Base-by-base conservation (phyloP, 2,888 invertebrate species). In the Eilema griseolum region DNA sequence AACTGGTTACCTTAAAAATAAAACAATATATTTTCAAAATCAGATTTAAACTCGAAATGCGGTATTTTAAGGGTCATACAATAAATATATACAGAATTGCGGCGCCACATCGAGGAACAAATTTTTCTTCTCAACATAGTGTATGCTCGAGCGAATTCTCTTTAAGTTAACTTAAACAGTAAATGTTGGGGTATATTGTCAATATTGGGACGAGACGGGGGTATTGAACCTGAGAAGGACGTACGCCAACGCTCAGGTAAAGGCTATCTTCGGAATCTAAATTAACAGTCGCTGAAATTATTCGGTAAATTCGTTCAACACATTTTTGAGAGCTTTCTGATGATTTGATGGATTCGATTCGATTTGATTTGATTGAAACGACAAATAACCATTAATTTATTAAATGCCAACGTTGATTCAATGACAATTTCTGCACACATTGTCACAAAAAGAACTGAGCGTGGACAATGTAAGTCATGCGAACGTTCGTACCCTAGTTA, bases 221-320 rank as follows among this genome's bases (percentile, higher is more conserved):
- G 85, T 89, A 90, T 86, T 87, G 92, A 91, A 90, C 93, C 80
- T 77, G 74, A 79, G 77, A 74, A 80, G 78, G 83, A 78, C 85
- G 78, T 83, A 82, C 79, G 78, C 83, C 82, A 80, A 82, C 72
- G 80, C 77, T 83, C 89, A 89, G 88, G 89, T 87, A 87, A 84
- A 78, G 80, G 77, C 73, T 71, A 73, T 69, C 72, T 77, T 76
- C 79, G 76, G 74, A 82, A 83, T 83, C 83, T 80, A 67, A 83
- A 82, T 74, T 78, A 77, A 70, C 71, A 78, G 79, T 75, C 75
- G 28, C 31, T 61, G 8, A n/a, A 72, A 77, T 79, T 69, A 73
- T 69, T 70, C 60, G 69, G 64, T 37, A 41, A 71, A 73, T 70
- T 70, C 65, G 64, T 66, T 46, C 46, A 71, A 73, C 70, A 78